Evolutionary conservation across 2,113 vertebrate species (phyloP).

Genomic region (Cololabis saira): DNA sequence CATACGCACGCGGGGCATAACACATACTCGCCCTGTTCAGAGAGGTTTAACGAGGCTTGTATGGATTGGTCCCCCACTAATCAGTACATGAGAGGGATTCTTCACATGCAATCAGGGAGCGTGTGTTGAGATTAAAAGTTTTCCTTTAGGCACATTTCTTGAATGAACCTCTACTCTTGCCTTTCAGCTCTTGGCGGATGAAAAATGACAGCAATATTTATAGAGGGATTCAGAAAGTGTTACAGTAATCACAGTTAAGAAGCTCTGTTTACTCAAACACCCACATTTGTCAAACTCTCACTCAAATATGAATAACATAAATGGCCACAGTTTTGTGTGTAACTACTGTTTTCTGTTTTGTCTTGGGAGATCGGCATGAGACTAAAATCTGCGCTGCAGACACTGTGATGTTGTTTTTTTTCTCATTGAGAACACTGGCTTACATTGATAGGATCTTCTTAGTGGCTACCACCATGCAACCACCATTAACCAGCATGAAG

Average conservation of each 20-base stretch:
- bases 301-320: not conserved
- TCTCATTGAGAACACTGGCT: conserved; percentile 2
- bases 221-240: too few species aligned
- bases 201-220: not conserved
- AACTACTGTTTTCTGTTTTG: conserved; percentile 1
- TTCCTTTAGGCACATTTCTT: conserved; percentile 32
- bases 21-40: conserved; percentile 12
- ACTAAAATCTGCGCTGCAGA: conserved; percentile 4
- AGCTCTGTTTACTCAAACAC: too few species aligned
- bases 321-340: not conserved
- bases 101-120: conserved; percentile 39
- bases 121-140: conserved; percentile 35
- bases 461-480: conserved; percentile 47
- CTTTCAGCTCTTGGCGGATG: conserved; percentile 4
- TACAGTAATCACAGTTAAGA: too few species aligned
- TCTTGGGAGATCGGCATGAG: not conserved
- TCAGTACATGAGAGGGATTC: conserved; percentile 62
- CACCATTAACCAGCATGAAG: conserved; percentile 66
- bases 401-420: conserved; percentile 25
- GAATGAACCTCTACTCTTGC: conserved; percentile 23
- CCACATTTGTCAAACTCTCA: too few species aligned
- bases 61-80: conserved; percentile 55
- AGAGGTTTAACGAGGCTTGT: conserved; percentile 43
- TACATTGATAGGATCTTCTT: conserved; percentile 51
- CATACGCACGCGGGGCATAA: conserved; percentile 5